Conservation (phyloP, 2,797 vertebrate species). For the Danio choprae region DNA sequence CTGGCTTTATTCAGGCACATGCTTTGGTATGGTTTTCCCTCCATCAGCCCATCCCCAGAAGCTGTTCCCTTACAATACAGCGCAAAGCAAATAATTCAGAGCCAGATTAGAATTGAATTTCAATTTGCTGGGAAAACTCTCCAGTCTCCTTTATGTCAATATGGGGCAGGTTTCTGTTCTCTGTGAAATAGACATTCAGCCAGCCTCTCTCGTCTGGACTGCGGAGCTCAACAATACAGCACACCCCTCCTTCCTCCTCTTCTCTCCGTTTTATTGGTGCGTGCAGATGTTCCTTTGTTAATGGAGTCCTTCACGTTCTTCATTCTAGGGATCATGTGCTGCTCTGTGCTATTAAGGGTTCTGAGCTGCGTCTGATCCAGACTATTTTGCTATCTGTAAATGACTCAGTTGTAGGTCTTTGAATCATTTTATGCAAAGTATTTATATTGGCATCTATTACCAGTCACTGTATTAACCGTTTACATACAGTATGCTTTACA, state of each 20-base stretch:
- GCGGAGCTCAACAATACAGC: constrained; percentile 34
- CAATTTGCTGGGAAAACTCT: constrained; percentile 61
- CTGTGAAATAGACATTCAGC: constrained; percentile 44
- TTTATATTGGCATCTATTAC: background rate
- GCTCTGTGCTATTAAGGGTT: constrained; percentile 31
- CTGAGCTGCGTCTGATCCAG: constrained; percentile 13
- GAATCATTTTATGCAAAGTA: background rate
- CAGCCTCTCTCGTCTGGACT: constrained; percentile 37
- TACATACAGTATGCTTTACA: background rate
- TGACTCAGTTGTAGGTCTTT: background rate
- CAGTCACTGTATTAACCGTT: background rate
- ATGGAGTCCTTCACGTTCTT: constrained; percentile 52
- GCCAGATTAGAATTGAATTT: constrained; percentile 66
- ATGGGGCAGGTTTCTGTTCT: constrained; percentile 44
- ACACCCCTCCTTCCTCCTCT: constrained; percentile 6
- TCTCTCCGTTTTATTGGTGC: constrained; percentile 26
- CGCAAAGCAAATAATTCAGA: constrained; percentile 58
- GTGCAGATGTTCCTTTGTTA: constrained; percentile 40
- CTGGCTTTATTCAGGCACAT: background rate
- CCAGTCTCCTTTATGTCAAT: constrained; percentile 53
- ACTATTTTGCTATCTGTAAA: constrained; percentile 6
- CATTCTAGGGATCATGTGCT: constrained; percentile 19
- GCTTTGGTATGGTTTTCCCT: constrained; percentile 10
- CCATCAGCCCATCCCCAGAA: background rate
- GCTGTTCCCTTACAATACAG: constrained; percentile 42